Conservation (phyloP, 2,113 vertebrate species). For the Poicephalus gulielmi region DNA sequence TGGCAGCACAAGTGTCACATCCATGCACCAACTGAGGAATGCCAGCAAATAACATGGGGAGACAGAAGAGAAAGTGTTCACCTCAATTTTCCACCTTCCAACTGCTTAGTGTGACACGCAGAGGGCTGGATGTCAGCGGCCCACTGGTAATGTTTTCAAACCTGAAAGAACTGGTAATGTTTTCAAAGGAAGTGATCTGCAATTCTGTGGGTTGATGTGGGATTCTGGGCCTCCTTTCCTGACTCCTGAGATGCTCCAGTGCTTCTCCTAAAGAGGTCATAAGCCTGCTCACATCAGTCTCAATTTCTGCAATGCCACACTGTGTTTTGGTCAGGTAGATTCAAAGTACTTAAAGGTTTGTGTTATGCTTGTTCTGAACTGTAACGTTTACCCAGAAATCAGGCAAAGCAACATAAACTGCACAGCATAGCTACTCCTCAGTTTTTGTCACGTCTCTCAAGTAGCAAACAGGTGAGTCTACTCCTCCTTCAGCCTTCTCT, state of each 20-base stretch:
- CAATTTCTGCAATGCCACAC: background rate
- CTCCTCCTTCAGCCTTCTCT: background rate
- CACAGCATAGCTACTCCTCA: background rate
- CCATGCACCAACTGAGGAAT: background rate
- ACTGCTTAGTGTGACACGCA: background rate
- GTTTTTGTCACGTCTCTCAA: background rate
- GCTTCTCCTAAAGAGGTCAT: background rate
- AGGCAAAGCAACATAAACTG: background rate
- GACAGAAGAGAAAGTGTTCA: background rate
- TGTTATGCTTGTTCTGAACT: background rate
- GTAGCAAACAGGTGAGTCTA: background rate
- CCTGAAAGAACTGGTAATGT: background rate
- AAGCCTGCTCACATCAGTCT: fast-evolving
- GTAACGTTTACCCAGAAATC: background rate
- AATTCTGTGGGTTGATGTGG: background rate
- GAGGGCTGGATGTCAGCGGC: background rate
- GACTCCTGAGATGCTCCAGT: background rate
- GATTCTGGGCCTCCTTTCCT: background rate
- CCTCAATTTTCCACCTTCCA: background rate
- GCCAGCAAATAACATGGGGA: background rate
- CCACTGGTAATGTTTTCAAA: background rate
- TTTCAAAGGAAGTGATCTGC: background rate
- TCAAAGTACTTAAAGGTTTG: background rate
- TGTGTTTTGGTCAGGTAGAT: background rate
- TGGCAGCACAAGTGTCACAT: background rate